Base-by-base conservation (phyloP, 2,888 invertebrate species). In the Sepiola atlantica region DNA sequence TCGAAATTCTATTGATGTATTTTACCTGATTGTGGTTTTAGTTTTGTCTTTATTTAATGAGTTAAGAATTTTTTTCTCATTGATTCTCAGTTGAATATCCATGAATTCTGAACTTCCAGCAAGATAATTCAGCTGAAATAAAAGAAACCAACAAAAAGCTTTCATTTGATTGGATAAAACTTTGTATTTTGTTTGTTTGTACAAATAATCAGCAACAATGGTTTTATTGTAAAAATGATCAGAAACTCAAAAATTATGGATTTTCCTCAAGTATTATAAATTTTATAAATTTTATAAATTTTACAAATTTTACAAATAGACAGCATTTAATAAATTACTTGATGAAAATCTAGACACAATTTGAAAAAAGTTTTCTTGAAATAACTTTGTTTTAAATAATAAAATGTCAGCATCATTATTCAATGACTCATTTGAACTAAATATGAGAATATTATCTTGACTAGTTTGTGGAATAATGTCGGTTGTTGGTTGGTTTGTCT, bases 21-120 rank as follows among this genome's bases (percentile, higher is more conserved):
- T 55, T 94, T 94, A 97, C 96, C 98, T 97, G 95, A 98, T 98
- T 0, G 98, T 98, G 94, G 97, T 96, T 95, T 97, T 97, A 93
- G 97, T 97, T 95, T 98, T 98, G 96, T 98, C 98, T 96, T 98
- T 98, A 96, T 98, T 98, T 12, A 98, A 97, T 0, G 98, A 97
- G 97, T 98, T 98, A 90, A 98, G 97, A 55, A 97, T 97, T 95
- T 98, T 98, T 95, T 98, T 98, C 96, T 98, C 98, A 96, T 98
- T 98, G 0, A 98, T 98, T 95, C 98, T 97, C 35, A 98, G 97
- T 95, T 98, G 98, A 97, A 98, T 98, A 94, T 98, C 98, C 0
- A 98, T 97, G 96, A 98, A 98, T 96, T 98, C 98, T 95, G 98
- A 98, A 96, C 98, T 98, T 20, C 95, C 94, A 28, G 96, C 96